phyloP scores from a whole-genome alignment of 2,113 vertebrate species.

The Pteropus alecto region DNA sequence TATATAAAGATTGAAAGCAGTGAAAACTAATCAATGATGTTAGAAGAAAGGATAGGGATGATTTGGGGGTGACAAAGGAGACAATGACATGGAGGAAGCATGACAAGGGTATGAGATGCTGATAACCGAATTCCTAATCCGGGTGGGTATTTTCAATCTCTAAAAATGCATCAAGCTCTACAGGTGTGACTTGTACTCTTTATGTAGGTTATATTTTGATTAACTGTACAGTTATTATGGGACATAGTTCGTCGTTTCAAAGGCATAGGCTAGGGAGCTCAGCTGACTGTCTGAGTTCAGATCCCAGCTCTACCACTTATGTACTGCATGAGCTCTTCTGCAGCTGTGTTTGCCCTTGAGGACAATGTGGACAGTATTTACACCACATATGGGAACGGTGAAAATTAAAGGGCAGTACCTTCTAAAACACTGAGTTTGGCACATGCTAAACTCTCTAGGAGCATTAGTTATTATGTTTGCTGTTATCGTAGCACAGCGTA shows the following conservation, averaged over 20 bases:
- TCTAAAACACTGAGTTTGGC: not conserved
- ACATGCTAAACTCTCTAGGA: not conserved
- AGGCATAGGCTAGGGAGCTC: not conserved
- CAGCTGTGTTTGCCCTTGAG: not conserved
- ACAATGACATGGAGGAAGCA: fast-evolving
- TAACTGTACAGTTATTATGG: not conserved
- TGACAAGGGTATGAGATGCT: not conserved
- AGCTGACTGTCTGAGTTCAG: not conserved
- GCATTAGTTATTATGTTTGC: not conserved
- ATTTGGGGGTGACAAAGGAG: not conserved
- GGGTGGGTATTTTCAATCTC: not conserved
- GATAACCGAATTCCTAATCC: not conserved
- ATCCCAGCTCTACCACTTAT: too few relatives aligned
- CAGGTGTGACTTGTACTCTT: not conserved
- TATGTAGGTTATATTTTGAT: not conserved
- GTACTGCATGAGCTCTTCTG: not conserved
- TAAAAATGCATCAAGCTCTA: not conserved
- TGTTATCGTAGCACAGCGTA: not conserved
- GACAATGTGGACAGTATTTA: not conserved
- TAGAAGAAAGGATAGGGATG: not conserved
- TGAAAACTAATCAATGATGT: not conserved
- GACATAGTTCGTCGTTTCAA: not conserved
- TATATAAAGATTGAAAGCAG: not conserved
- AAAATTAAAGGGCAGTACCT: not conserved
- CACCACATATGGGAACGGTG: not conserved